phyloP scores from a whole-genome alignment of 2,888 invertebrate species.

The Brachyptera risi region DNA sequence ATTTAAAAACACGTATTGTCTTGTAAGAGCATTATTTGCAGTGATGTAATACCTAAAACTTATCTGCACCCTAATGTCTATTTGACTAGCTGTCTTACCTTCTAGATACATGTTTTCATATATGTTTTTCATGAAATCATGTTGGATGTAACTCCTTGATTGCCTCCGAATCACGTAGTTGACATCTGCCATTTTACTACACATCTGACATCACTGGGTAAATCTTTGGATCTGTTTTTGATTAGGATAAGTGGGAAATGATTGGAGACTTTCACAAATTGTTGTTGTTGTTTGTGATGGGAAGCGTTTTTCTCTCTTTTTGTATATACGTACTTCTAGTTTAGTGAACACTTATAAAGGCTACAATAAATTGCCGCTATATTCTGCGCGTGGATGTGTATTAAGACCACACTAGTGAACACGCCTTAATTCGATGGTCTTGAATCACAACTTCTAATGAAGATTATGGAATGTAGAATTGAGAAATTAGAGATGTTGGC shows the following conservation, averaged over 20 bases:
- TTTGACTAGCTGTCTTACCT: not conserved
- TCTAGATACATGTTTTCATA: not conserved
- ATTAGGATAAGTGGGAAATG: constrained; percentile 9
- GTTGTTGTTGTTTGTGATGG: not conserved
- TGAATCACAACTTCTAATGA: too few species aligned
- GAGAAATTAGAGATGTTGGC: too few species aligned
- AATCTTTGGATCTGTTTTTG: constrained; percentile 18
- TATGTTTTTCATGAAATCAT: constrained; percentile 6
- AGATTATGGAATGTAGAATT: too few species aligned
- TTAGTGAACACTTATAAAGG: not conserved
- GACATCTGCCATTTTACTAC: constrained; percentile 8
- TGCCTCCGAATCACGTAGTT: constrained; percentile 14
- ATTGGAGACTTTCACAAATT: constrained; percentile 5
- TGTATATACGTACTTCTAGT: not conserved
- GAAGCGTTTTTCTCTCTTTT: not conserved
- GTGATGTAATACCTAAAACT: not conserved
- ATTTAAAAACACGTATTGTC: too few species aligned
- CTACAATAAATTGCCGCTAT: not conserved
- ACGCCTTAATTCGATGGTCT: too few species aligned
- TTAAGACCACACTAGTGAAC: too few species aligned
- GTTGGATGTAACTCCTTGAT: constrained; percentile 12
- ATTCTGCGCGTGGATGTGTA: too few species aligned
- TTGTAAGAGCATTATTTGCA: too few species aligned
- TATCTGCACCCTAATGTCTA: constrained; percentile 1
- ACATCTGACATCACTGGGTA: not conserved